Conservation (phyloP, 2,888 invertebrate genomes). For the Apamea crenata region DNA sequence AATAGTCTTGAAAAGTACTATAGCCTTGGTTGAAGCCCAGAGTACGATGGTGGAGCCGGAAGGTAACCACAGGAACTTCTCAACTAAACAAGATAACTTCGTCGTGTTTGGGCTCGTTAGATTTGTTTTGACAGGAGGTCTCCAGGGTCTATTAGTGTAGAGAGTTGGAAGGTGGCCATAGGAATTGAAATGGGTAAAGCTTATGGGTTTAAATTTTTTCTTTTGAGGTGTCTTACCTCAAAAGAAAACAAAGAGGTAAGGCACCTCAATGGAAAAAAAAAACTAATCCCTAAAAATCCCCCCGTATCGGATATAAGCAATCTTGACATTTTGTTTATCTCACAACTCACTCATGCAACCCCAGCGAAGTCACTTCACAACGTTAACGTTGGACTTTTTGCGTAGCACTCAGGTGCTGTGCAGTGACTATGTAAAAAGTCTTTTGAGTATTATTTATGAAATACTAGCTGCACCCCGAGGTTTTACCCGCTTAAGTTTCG, state of each 20-base stretch:
- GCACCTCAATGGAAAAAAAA: no score
- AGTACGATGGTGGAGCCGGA: background rate
- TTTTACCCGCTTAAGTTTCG: no score
- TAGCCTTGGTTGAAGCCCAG: background rate
- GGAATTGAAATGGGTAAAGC: background rate
- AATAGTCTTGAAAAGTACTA: background rate
- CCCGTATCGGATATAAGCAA: background rate
- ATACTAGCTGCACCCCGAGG: no score
- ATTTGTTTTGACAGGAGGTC: background rate
- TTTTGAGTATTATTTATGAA: background rate
- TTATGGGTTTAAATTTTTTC: background rate
- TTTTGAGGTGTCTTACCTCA: no score
- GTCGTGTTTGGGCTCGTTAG: background rate
- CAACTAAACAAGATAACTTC: background rate
- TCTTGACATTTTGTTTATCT: background rate
- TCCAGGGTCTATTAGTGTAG: background rate
- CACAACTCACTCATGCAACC: background rate
- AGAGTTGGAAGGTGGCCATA: background rate
- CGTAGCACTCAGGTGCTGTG: background rate
- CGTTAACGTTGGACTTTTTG: background rate
- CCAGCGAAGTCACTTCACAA: background rate
- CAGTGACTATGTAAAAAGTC: background rate
- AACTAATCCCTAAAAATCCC: background rate
- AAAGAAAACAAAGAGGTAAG: no score
- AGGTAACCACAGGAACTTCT: background rate